A percentile compares a stretch with the other conserved stretches of the same genome.
phyloP scores from a whole-genome alignment of 2,888 invertebrate genomes.

The Ypsolopha sequella region DNA sequence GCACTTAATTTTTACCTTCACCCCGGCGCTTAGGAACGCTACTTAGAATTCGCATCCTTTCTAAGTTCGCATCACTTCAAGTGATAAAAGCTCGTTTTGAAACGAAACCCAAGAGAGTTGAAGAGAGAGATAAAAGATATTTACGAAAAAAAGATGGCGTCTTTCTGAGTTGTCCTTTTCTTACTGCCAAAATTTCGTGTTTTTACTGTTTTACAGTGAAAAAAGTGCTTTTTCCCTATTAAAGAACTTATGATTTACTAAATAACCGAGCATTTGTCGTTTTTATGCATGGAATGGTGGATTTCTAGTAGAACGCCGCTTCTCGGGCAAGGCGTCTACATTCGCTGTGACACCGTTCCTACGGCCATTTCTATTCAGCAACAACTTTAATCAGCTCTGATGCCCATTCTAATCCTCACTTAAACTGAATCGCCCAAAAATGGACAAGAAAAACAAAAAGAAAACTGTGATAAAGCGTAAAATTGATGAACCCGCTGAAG shows the following conservation, averaged over 20 bases:
- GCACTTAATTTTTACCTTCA: no score
- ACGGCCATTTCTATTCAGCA: conserved; percentile 15
- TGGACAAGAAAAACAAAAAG: conserved; percentile 68
- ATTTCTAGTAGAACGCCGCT: conserved; percentile 28
- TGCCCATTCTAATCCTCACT: conserved; percentile 12
- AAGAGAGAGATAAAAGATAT: neutral
- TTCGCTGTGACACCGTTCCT: conserved; percentile 5
- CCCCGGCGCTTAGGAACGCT: no score
- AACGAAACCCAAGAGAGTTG: no score
- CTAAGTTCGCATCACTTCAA: no score
- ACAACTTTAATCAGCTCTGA: conserved; percentile 14
- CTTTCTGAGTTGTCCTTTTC: conserved; percentile 61
- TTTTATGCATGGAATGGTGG: neutral
- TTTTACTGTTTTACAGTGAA: conserved; percentile 12
- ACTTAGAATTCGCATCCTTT: no score
- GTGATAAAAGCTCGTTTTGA: no score
- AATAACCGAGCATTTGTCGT: neutral
- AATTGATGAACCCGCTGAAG: conserved; percentile 50
- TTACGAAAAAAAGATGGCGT: conserved; percentile 46
- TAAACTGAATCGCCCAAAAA: conserved; percentile 27
- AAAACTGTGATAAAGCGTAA: conserved; percentile 62
- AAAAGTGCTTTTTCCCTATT: neutral
- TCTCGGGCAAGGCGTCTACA: conserved; percentile 33
- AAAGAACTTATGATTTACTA: neutral
- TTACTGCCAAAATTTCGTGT: conserved; percentile 23